These are phyloP conservation scores for Percopsis omiscomaycus DNA, from an alignment of 2,797 vertebrate species.

Conservation along the genomic window DNA sequence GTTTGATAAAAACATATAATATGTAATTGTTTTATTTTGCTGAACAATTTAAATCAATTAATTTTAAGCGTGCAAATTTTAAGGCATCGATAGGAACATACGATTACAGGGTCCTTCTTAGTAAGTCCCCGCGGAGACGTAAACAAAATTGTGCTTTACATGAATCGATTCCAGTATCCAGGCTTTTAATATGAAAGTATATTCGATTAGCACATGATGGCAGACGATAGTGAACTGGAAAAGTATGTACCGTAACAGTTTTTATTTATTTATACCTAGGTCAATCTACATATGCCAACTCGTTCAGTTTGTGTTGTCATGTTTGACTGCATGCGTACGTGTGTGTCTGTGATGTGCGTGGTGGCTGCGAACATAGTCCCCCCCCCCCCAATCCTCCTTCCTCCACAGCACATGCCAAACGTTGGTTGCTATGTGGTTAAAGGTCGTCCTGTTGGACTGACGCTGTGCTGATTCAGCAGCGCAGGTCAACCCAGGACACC, in stretches of 20 bases:
- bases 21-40: background rate
- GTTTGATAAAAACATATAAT: background rate
- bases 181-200: background rate
- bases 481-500: slow-evolving; percentile 56
- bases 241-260: slow-evolving; percentile 56
- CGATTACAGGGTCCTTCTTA: slow-evolving; percentile 51
- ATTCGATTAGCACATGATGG: slow-evolving; percentile 47
- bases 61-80: background rate
- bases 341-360: background rate
- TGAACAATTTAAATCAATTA: too few species aligned
- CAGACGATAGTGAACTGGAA: slow-evolving; percentile 73
- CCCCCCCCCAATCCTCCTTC: background rate
- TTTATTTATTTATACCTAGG: background rate
- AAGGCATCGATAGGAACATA: slow-evolving; percentile 43
- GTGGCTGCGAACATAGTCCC: slow-evolving; percentile 13
- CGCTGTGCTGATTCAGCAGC: slow-evolving; percentile 50
- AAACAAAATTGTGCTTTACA: slow-evolving; percentile 46
- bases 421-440: slow-evolving; percentile 18
- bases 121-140: slow-evolving; percentile 57
- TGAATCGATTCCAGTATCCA: slow-evolving; percentile 10
- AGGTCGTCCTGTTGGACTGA: slow-evolving; percentile 36
- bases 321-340: too few species aligned
- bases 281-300: too few species aligned
- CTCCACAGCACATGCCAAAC: background rate
- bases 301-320: too few species aligned